Percentiles rank a stretch among this genome's conserved stretches.
phyloP scores from a whole-genome alignment of 1,140 invertebrate genomes.

The Triops longicaudatus region DNA sequence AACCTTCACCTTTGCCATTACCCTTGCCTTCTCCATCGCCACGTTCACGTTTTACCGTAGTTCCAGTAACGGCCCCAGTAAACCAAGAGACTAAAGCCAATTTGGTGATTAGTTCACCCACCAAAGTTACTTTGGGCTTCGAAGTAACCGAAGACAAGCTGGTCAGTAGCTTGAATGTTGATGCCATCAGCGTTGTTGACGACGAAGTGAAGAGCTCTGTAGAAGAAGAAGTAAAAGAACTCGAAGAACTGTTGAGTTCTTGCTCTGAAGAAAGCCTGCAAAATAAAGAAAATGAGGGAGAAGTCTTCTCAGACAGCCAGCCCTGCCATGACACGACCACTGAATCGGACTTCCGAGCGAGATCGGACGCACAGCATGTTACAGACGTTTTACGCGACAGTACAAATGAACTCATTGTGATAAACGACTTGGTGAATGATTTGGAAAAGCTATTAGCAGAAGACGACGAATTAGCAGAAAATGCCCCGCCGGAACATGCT shows the following conservation, averaged over 20 bases:
- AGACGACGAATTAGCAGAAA: neutral
- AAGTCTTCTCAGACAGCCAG: neutral
- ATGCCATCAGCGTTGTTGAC: neutral
- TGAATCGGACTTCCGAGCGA: neutral
- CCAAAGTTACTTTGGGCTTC: slow-evolving; percentile 26
- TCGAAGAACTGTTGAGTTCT: neutral
- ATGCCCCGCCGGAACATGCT: neutral
- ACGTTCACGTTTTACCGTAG: slow-evolving; percentile 24
- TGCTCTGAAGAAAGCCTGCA: neutral
- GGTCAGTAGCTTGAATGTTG: neutral
- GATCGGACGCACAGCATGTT: neutral
- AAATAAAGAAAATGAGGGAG: neutral
- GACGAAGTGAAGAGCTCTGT: neutral
- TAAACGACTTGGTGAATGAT: neutral
- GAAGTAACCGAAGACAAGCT: slow-evolving; percentile 21
- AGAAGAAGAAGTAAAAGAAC: neutral
- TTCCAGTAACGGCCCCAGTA: slow-evolving; percentile 17
- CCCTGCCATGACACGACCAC: neutral
- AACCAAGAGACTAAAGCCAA: neutral
- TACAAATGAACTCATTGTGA: slow-evolving; percentile 12
- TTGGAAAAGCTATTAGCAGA: neutral
- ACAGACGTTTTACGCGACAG: neutral
- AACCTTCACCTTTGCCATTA: slow-evolving; percentile 43
- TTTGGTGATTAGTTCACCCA: slow-evolving; percentile 20
- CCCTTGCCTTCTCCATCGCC: slow-evolving; percentile 27